These are phyloP conservation scores for Acrossocheilus wenchowensis DNA, from an alignment of 2,797 vertebrate genomes.

Conservation along the genomic window DNA sequence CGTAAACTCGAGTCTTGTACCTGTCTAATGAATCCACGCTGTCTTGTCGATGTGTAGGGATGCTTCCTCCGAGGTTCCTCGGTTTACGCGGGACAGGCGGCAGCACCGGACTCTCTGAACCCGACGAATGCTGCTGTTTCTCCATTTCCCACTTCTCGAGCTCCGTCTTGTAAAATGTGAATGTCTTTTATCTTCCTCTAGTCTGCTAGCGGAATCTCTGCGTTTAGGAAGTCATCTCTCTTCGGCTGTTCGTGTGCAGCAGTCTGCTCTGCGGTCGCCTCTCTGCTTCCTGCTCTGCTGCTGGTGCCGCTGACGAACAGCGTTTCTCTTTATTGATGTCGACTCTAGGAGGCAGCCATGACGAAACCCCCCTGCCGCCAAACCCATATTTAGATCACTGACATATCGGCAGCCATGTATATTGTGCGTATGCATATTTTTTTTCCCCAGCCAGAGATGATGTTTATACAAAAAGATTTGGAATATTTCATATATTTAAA, in stretches of 20 bases:
- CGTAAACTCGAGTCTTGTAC: constrained; percentile 43
- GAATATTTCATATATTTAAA: background rate
- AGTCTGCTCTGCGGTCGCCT: constrained; percentile 46
- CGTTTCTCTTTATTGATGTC: constrained; percentile 44
- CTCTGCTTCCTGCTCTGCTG: constrained; percentile 57
- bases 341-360: constrained; percentile 36
- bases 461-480: background rate
- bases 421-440: background rate
- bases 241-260: background rate
- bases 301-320: constrained; percentile 42
- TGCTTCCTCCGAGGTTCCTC: constrained; percentile 42
- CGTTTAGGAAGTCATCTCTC: constrained; percentile 52
- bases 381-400: constrained; percentile 44
- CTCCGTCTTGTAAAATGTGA: constrained; percentile 15
- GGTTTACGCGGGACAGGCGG: constrained; percentile 61
- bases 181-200: constrained; percentile 29
- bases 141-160: constrained; percentile 65
- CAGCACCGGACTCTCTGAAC: constrained; percentile 56
- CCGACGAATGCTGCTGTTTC: constrained; percentile 57
- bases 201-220: constrained; percentile 3
- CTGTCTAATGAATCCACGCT: constrained; percentile 65
- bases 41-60: constrained; percentile 46
- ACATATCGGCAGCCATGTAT: too few relatives aligned
- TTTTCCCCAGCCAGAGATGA: background rate
- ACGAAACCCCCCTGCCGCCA: constrained; percentile 19